Percentiles rank a stretch among this genome's conserved stretches.
phyloP scores from a whole-genome alignment of 2,113 vertebrate genomes.

The Cathartes aura region DNA sequence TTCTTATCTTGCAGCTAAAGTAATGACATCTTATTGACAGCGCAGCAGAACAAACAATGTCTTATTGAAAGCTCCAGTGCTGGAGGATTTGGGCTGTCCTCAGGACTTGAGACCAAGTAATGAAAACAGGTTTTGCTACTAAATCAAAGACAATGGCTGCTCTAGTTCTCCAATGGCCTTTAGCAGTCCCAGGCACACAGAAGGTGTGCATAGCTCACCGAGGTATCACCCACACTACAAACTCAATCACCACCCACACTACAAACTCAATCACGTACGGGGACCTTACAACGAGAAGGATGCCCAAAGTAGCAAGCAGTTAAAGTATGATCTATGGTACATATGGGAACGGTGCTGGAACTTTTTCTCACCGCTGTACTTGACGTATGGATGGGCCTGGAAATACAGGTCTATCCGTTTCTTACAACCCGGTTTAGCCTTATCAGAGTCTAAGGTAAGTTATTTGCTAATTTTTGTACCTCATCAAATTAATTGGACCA shows the following conservation, averaged over 20 bases:
- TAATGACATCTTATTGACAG: slow-evolving; percentile 55
- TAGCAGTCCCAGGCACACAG: background rate
- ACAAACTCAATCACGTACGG: background rate
- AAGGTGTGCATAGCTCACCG: background rate
- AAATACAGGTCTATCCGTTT: background rate
- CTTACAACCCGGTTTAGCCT: background rate
- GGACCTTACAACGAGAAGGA: background rate
- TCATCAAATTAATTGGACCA: background rate
- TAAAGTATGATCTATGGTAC: background rate
- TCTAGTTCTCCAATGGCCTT: background rate
- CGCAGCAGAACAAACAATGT: slow-evolving; percentile 28
- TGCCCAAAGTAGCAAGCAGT: background rate
- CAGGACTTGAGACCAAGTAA: slow-evolving; percentile 4
- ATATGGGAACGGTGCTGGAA: background rate
- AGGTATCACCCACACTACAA: background rate
- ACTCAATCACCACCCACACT: background rate
- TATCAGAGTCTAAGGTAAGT: background rate
- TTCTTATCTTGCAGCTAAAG: slow-evolving; percentile 30
- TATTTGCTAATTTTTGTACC: background rate
- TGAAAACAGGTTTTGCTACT: slow-evolving; percentile 33
- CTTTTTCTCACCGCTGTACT: background rate
- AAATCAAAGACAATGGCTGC: background rate
- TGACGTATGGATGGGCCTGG: background rate
- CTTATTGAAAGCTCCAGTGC: slow-evolving; percentile 28
- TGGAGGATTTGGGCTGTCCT: slow-evolving; percentile 41